A percentile compares a stretch with the other conserved stretches of the same genome.
Evolutionary conservation across 1,140 invertebrate genomes (phyloP).

Genomic region (Luehdorfia chinensis): DNA sequence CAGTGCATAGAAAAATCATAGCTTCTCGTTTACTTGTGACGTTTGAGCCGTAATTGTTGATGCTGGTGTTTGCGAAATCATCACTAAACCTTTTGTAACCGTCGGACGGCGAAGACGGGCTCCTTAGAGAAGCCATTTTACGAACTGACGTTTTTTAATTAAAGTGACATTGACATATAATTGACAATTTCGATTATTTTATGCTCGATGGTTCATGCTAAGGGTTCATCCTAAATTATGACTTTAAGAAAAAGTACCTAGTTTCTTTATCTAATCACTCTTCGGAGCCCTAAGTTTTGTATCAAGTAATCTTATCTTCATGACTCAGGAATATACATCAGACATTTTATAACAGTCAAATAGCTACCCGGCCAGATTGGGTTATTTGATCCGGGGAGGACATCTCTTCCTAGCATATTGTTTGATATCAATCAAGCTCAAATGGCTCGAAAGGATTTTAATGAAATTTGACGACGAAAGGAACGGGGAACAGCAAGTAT

Average conservation of each 20-base stretch:
- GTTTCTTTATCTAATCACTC: too few species aligned
- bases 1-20: conserved; percentile 67
- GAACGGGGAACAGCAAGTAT: too few species aligned
- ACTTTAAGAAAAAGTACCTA: neutral
- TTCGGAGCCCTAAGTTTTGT: too few species aligned
- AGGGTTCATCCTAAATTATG: neutral
- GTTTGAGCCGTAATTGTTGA: conserved; percentile 78
- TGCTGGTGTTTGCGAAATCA: conserved; percentile 75
- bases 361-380: too few species aligned
- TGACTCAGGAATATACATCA: too few species aligned
- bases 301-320: too few species aligned
- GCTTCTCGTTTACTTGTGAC: conserved; percentile 73
- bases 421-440: too few species aligned
- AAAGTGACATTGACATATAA: conserved; percentile 13
- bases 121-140: conserved; percentile 74
- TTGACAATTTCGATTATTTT: conserved; percentile 9
- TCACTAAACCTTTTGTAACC: conserved; percentile 79
- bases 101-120: conserved; percentile 76
- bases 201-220: neutral
- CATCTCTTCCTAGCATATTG: too few species aligned
- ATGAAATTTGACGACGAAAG: too few species aligned
- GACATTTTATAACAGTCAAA: too few species aligned
- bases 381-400: too few species aligned
- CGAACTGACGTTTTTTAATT: conserved; percentile 47
- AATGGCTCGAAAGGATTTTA: too few species aligned